Conservation (phyloP, 2,113 vertebrate species). For the Motacilla alba region DNA sequence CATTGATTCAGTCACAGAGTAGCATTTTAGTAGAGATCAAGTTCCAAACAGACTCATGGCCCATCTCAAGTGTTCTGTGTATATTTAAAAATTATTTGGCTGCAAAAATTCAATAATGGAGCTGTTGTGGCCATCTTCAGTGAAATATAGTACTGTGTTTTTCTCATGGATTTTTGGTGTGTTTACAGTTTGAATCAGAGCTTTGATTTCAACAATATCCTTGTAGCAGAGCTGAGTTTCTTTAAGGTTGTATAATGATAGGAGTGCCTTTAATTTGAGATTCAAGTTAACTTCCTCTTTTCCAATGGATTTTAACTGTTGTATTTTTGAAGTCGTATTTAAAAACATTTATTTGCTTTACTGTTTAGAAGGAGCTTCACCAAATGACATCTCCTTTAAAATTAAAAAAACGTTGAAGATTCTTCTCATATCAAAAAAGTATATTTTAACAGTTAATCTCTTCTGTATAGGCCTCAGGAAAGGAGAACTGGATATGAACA, state of each 20-base stretch:
- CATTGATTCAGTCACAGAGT: background rate
- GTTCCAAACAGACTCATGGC: background rate
- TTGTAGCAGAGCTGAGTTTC: background rate
- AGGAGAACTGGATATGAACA: slow-evolving; percentile 92
- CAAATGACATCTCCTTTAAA: background rate
- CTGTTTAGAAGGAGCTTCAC: background rate
- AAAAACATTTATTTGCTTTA: background rate
- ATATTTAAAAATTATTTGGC: background rate
- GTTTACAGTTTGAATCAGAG: background rate
- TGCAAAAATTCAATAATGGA: background rate
- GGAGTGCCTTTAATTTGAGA: background rate
- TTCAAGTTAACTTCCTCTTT: background rate
- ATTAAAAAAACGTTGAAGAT: background rate
- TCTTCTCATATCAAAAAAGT: background rate
- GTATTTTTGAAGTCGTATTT: background rate
- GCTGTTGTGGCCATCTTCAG: background rate
- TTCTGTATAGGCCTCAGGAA: slow-evolving; percentile 86
- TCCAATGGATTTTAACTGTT: background rate
- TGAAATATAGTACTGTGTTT: background rate
- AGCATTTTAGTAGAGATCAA: background rate
- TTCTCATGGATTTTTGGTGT: background rate
- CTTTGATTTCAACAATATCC: background rate
- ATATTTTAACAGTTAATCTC: background rate
- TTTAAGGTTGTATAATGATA: background rate
- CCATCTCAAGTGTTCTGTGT: background rate